Evolutionary conservation across 2,797 vertebrate species (phyloP).

Genomic region (Margarornis squamiger): DNA sequence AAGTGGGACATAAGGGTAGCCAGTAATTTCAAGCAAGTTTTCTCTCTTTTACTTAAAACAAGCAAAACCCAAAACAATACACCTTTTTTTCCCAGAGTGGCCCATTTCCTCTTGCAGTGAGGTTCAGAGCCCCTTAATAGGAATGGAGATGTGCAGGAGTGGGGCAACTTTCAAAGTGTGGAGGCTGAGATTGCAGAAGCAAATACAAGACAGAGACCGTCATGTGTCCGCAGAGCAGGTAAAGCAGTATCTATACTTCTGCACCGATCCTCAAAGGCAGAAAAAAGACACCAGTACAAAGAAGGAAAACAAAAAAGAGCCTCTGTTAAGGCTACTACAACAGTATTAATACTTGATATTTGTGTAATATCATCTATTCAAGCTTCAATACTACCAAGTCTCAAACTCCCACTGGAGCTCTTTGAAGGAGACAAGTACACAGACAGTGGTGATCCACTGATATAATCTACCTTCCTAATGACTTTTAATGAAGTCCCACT

Average conservation of each 20-base stretch:
- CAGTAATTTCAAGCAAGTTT: neutral
- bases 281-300: neutral
- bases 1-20: neutral
- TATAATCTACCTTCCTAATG: neutral
- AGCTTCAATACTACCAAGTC: neutral
- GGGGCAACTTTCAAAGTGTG: neutral
- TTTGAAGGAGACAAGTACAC: neutral
- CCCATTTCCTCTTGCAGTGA: neutral
- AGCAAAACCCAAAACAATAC: neutral
- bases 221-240: neutral
- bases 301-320: neutral
- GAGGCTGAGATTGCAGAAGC: neutral
- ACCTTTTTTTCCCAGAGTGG: neutral
- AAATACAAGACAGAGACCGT: neutral
- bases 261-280: neutral
- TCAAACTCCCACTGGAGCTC: neutral
- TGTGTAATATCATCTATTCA: neutral
- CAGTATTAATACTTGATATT: neutral
- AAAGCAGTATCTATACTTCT: neutral
- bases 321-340: neutral
- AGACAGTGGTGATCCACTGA: rapidly evolving
- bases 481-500: neutral
- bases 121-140: neutral
- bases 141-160: neutral
- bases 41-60: neutral